phyloP scores from a whole-genome alignment of 2,888 invertebrate genomes.

The Portevinia maculata region DNA sequence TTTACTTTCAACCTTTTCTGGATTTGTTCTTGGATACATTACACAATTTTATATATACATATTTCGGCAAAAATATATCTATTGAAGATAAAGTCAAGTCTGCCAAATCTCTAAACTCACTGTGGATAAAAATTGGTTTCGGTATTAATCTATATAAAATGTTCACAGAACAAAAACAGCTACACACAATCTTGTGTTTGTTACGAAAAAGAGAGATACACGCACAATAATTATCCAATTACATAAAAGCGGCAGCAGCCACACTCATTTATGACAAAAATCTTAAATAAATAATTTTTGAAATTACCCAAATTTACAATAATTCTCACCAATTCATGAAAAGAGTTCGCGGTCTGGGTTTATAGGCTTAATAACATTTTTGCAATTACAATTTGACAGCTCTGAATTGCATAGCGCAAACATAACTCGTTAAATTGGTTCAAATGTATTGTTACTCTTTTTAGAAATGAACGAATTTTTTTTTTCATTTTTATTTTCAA shows the following conservation, averaged over 20 bases:
- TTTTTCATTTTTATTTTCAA: background rate
- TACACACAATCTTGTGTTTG: too few species aligned
- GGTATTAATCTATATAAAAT: too few species aligned
- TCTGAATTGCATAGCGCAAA: constrained; percentile 12
- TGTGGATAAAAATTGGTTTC: too few species aligned
- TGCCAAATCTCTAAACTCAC: too few species aligned
- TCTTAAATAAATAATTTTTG: constrained; percentile 1
- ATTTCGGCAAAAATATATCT: too few species aligned
- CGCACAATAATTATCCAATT: constrained; percentile 21
- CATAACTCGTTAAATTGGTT: constrained; percentile 7
- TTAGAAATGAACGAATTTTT: background rate
- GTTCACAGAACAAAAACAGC: too few species aligned
- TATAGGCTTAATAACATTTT: background rate
- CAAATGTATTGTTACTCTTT: background rate
- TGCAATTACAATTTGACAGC: constrained; percentile 33
- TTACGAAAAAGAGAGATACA: too few species aligned
- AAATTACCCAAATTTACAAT: constrained; percentile 18
- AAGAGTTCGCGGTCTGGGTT: background rate
- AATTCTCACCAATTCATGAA: constrained; percentile 14
- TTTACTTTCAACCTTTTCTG: too few species aligned
- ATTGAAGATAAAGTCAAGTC: too few species aligned
- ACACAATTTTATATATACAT: too few species aligned
- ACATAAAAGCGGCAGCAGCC: background rate
- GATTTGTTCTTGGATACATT: too few species aligned
- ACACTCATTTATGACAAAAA: background rate